phyloP scores from a whole-genome alignment of 53 echinoderm and acorn worm genomes.

The Pentamera pediparva region DNA sequence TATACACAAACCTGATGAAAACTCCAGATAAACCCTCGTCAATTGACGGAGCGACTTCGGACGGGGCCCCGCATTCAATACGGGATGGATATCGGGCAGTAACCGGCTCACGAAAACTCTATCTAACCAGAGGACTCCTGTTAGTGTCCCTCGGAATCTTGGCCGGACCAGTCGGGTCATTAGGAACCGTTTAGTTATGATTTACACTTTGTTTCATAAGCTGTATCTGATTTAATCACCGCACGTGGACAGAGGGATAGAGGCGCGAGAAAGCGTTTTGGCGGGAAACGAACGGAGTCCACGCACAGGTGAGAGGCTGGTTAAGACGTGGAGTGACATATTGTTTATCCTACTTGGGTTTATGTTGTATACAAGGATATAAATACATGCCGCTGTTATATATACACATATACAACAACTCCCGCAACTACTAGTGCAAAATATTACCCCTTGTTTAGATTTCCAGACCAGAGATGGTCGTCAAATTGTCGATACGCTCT shows the following conservation, averaged over 20 bases:
- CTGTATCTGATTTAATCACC: conserved; percentile 33
- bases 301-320: conserved; percentile 23
- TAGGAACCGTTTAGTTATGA: conserved; percentile 31
- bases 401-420: conserved; percentile 20
- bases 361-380: conserved; percentile 38
- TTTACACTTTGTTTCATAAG: conserved; percentile 31
- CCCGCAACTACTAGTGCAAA: conserved; percentile 1
- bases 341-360: conserved; percentile 35
- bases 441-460: conserved; percentile 14
- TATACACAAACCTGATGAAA: conserved; percentile 25
- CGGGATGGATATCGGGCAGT: no score
- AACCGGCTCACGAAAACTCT: no score
- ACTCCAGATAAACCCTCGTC: conserved; percentile 2
- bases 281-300: not conserved
- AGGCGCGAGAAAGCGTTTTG: no score
- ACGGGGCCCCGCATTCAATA: conserved; percentile 1
- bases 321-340: conserved; percentile 6
- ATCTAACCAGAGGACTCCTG: no score
- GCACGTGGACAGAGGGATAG: conserved; percentile 29
- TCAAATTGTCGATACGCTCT: not conserved
- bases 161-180: conserved; percentile 32
- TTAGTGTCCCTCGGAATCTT: not conserved
- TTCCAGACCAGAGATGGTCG: conserved; percentile 9
- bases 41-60: conserved; percentile 12
- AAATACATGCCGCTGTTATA: conserved; percentile 37